Evolutionary conservation across 2,797 vertebrate genomes (phyloP).

Genomic region (Limnodromus scolopaceus): DNA sequence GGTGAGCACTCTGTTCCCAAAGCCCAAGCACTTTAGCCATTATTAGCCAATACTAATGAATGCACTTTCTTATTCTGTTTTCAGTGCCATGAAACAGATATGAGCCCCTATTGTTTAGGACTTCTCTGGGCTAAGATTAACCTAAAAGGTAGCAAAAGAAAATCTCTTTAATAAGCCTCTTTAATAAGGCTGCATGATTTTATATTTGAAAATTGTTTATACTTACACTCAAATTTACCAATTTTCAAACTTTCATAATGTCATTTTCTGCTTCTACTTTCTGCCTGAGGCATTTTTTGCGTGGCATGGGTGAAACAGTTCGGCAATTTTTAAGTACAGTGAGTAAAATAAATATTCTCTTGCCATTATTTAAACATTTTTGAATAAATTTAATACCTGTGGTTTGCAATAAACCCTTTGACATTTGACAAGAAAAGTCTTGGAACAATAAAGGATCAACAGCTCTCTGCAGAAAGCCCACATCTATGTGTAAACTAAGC

Average conservation of each 20-base stretch:
- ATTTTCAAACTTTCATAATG: background rate
- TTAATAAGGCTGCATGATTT: background rate
- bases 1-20: background rate
- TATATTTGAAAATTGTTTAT: background rate
- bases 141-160: background rate
- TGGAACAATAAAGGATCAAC: background rate
- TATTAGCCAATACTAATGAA: background rate
- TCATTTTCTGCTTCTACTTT: background rate
- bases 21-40: too few species aligned
- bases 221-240: background rate
- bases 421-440: slow-evolving; percentile 31
- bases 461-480: background rate
- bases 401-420: slow-evolving; percentile 5
- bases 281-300: background rate
- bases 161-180: background rate
- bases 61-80: background rate
- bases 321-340: background rate
- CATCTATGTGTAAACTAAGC: background rate
- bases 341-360: background rate
- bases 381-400: background rate
- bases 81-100: background rate
- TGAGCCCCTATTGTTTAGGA: background rate
- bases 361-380: slow-evolving; percentile 8
- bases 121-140: background rate
- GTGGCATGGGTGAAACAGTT: background rate